These are phyloP conservation scores for Pollenia griseotomentosa DNA, from an alignment of 2,888 invertebrate genomes.

Conservation along the genomic window DNA sequence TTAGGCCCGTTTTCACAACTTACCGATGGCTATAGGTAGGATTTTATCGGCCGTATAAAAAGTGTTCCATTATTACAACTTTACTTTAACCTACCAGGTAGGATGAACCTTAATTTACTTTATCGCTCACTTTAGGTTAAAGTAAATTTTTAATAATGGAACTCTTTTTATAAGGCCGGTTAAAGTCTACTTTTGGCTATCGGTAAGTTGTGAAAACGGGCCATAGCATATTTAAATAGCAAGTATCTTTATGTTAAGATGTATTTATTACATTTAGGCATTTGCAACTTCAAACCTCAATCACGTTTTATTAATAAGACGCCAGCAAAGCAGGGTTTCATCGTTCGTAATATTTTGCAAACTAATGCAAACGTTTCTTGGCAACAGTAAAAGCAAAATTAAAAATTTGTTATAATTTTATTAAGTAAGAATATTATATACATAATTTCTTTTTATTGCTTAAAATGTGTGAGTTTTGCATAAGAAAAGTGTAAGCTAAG, in stretches of 20 bases:
- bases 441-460: conserved; percentile 23
- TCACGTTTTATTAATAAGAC: conserved; percentile 28
- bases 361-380: conserved; percentile 41
- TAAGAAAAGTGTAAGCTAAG: conserved; percentile 34
- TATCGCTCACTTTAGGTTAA: too few relatives aligned
- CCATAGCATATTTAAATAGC: too few relatives aligned
- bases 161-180: too few relatives aligned
- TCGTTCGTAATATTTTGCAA: not conserved
- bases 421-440: not conserved
- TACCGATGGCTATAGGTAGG: too few relatives aligned
- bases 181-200: too few relatives aligned
- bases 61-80: too few relatives aligned
- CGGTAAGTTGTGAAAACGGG: too few relatives aligned
- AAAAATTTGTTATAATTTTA: conserved; percentile 20
- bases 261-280: not conserved
- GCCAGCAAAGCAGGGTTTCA: not conserved
- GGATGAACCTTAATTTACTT: too few relatives aligned
- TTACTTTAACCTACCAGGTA: too few relatives aligned
- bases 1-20: too few relatives aligned
- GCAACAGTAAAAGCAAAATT: conserved; percentile 27
- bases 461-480: conserved; percentile 43
- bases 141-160: too few relatives aligned
- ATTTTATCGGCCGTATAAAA: too few relatives aligned
- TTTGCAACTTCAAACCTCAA: not conserved
- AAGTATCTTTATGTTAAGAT: not conserved